Conservation (phyloP, 2,113 vertebrate genomes). For the Ophthalmolycus amberensis region DNA sequence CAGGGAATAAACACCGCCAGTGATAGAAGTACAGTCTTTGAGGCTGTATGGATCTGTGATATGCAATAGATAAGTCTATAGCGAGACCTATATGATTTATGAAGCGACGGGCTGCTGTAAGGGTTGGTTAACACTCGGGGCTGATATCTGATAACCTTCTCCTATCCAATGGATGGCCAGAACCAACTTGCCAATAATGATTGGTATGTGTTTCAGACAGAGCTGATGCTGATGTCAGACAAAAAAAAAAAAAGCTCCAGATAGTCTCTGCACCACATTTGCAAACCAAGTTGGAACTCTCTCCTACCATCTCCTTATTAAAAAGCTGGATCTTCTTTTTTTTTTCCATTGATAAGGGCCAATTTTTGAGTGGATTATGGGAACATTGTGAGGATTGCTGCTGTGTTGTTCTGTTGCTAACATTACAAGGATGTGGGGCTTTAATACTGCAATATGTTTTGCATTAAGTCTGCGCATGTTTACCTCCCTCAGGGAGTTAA, state of each 20-base stretch:
- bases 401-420: constrained; percentile 41
- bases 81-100: constrained; percentile 16
- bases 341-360: constrained; percentile 41
- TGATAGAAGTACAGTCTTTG: neutral
- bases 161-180: constrained; percentile 74
- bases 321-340: constrained; percentile 19
- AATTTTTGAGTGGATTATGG: constrained; percentile 32
- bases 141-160: constrained; percentile 74
- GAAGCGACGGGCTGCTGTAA: constrained; percentile 38
- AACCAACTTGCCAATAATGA: constrained; percentile 82
- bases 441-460: constrained; percentile 60
- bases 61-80: constrained; percentile 19
- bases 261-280: constrained; percentile 36
- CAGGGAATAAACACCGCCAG: neutral
- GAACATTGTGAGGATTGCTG: constrained; percentile 42
- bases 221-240: constrained; percentile 49
- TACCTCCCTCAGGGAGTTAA: constrained; percentile 53
- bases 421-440: constrained; percentile 37
- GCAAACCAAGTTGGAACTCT: constrained; percentile 25
- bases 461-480: constrained; percentile 62
- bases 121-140: constrained; percentile 63
- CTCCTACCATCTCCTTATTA: constrained; percentile 26
- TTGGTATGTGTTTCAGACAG: constrained; percentile 76
- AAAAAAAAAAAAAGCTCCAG: constrained; percentile 18
- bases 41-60: constrained; percentile 16